Base-by-base conservation (phyloP, 2,113 vertebrate genomes). In the Rhadina sibilatrix region DNA sequence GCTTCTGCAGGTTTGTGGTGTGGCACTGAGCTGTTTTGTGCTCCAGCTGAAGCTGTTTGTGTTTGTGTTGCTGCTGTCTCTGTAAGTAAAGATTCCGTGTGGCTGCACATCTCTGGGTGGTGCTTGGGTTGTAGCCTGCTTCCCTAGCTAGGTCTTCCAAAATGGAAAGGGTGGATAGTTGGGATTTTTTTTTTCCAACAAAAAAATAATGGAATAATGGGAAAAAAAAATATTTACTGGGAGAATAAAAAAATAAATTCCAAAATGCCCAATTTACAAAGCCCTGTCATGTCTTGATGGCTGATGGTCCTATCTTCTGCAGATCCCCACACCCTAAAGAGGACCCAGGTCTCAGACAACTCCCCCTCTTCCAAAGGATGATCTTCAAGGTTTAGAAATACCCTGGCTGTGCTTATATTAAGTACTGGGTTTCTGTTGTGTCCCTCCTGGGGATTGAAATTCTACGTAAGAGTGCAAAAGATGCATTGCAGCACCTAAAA, bases 1-100 rank as follows among this genome's bases (percentile, higher is more conserved):
- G 23, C 2, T 79, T 15, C 46, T 86, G 38, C 33, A 47, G 53
- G 38, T 44, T 7, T 46, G 35, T 10, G 6, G 11, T 15, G 30
- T 19, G 37, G 19, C n/a, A 18, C 17, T 35, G 56, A n/a, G 7
- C 9, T 56, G 44, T 31, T 68, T 6, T 46, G 8, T 12, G 33
- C 80, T 65, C 27, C 47, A 37, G 44, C 35, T 49, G 59, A 49
- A 83, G 10, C 7, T n/a, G 4, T 38, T 38, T n/a, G n/a, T n/a
- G n/a, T 27, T 54, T 2, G 3, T 31, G 46, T 31, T 56, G 28
- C 40, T 64, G 2, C 25, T 57, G 66, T 8, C 14, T 60, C 40
- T 79, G 0, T 27, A 50, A 23, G 19, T 33, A 53, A 50, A 57
- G 30, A 35, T 37, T 33, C 1, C 0, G 6, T 25, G 37, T 53